Percentiles rank a stretch among this genome's conserved stretches.
These are phyloP conservation scores for Thymallus thymallus DNA, from an alignment of 2,113 vertebrate genomes.

Conservation along the genomic window DNA sequence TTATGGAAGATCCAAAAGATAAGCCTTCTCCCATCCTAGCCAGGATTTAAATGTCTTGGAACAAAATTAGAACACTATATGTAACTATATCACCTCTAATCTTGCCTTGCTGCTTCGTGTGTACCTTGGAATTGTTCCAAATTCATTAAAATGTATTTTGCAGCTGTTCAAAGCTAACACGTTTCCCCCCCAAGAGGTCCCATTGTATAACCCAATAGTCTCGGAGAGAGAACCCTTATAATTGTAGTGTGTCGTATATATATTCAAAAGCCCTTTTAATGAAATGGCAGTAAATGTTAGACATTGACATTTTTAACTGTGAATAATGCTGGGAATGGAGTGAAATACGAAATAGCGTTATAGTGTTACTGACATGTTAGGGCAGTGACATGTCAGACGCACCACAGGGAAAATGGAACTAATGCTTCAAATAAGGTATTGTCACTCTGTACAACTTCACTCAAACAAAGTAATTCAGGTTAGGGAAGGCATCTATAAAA, in stretches of 20 bases:
- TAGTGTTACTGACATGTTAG: background rate
- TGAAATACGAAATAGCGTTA: background rate
- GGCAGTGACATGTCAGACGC: background rate
- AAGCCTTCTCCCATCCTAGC: too few species aligned
- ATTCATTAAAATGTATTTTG: constrained; percentile 46
- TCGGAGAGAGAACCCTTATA: background rate
- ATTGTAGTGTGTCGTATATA: background rate
- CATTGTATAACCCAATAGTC: background rate
- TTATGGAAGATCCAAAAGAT: constrained; percentile 1
- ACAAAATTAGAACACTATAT: constrained; percentile 42
- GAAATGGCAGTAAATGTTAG: background rate
- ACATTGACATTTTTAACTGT: background rate
- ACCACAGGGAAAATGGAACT: too few species aligned
- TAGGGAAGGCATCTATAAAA: background rate
- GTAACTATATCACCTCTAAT: constrained; percentile 54
- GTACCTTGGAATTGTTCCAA: constrained; percentile 61
- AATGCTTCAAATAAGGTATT: too few species aligned
- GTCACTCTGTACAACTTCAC: background rate
- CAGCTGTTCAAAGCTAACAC: constrained; percentile 50
- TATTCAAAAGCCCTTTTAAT: too few species aligned
- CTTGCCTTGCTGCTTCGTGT: constrained; percentile 33
- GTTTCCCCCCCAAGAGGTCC: background rate
- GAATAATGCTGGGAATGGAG: background rate
- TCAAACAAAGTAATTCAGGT: background rate
- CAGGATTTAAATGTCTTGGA: background rate